Base-by-base conservation (phyloP, 2,888 invertebrate species). In the Drosophila lacicola region DNA sequence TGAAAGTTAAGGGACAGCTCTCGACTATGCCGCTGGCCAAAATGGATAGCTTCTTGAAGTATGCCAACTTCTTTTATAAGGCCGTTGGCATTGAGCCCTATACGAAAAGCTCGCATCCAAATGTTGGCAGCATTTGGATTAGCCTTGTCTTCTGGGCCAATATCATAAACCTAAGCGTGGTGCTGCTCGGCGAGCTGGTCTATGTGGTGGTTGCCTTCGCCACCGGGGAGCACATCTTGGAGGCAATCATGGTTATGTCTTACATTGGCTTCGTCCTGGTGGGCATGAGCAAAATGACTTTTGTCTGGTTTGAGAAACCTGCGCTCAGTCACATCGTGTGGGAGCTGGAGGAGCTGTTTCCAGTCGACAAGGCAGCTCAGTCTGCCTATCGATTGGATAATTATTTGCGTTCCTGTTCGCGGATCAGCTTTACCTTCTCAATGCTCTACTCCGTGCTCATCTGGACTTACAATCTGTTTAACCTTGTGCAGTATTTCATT, bases 391-490 rank as follows among this genome's bases (percentile, higher is more conserved):
- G 70, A 4, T 34, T 90, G 60, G 41, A 64, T 1, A 34, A 57
- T 0, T 83, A 88, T 56, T 56, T 88, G n/a, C 49, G 66, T 0
- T 66, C 80, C 11, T 80, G 80, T 11, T 70, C 66, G 0, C 62
- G 81, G 1, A 68, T 90, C 0, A 82, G 85, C 11, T n/a, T 82
- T 0, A 76, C 74, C 29, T 92, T 91, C 39, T 62, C 89, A 1
- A 36, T 78, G 17, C 73, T 91, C 2, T 92, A 91, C 44, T 80
- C 89, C 39, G 49, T 88, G 14, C 82, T 92, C 0, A 90, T 92
- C 33, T 91, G 90, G 85, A 89, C 89, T 0, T 92, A 91, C 39
- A 92, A 92, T 72, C 66, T 92, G 0, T 88, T 80, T 14, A 63
- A 79, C 5, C 70, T 83, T 3, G 42, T 84, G 49, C 78, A 90